phyloP scores from a whole-genome alignment of 2,888 invertebrate species.

The Trichopria drosophilae region DNA sequence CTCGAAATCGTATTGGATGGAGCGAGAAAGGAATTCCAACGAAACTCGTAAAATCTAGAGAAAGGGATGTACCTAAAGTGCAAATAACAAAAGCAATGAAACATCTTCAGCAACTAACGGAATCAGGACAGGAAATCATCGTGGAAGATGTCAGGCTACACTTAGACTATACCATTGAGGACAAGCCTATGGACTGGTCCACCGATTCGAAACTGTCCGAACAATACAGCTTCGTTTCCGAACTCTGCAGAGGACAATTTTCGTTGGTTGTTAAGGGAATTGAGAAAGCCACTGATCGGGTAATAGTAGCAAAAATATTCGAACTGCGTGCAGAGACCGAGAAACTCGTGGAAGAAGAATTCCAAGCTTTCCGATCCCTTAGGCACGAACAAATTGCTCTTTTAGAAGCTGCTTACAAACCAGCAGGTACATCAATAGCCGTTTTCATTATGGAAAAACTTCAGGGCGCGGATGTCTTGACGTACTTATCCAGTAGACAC shows the following conservation, averaged over 20 bases:
- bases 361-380: slow-evolving; percentile 77
- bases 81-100: slow-evolving; percentile 81
- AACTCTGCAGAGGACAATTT: slow-evolving; percentile 83
- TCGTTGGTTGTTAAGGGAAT: slow-evolving; percentile 82
- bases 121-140: slow-evolving; percentile 73
- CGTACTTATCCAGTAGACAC: slow-evolving; percentile 84
- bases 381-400: slow-evolving; percentile 87
- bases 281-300: slow-evolving; percentile 72
- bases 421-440: slow-evolving; percentile 69
- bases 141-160: slow-evolving; percentile 66
- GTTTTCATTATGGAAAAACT: slow-evolving; percentile 79
- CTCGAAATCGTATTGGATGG: slow-evolving; percentile 91
- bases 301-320: slow-evolving; percentile 83
- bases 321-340: slow-evolving; percentile 69
- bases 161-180: slow-evolving; percentile 76
- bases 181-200: slow-evolving; percentile 74
- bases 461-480: slow-evolving; percentile 89
- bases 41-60: slow-evolving; percentile 69
- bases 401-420: slow-evolving; percentile 72
- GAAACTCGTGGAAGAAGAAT: slow-evolving; percentile 68
- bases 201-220: slow-evolving; percentile 70
- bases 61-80: slow-evolving; percentile 69
- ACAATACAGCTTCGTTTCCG: slow-evolving; percentile 83
- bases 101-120: slow-evolving; percentile 83
- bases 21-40: slow-evolving; percentile 87